Evolutionary conservation across 2,888 invertebrate genomes (phyloP).

Genomic region (Tolmerus cingulatus): DNA sequence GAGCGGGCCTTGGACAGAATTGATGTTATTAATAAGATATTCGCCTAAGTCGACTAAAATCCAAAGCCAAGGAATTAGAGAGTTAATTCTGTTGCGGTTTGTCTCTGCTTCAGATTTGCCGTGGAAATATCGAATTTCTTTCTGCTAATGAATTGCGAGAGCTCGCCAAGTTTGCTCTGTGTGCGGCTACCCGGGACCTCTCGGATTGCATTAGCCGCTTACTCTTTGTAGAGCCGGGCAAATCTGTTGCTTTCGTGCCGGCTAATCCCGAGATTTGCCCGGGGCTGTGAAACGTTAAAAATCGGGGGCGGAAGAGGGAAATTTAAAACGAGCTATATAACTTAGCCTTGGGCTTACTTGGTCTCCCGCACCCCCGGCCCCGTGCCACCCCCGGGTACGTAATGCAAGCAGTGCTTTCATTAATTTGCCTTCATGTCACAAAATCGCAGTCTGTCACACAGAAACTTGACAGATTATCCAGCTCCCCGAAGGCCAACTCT

Average conservation of each 20-base stretch:
- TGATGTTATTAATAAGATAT: conserved; percentile 37
- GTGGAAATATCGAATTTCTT: conserved; percentile 40
- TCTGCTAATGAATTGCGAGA: conserved; percentile 35
- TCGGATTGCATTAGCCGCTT: conserved; percentile 38
- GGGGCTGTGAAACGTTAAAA: conserved; percentile 8
- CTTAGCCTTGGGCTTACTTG: not conserved
- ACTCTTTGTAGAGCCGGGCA: conserved; percentile 44
- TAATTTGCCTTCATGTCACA: conserved; percentile 18
- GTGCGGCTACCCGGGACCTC: not conserved
- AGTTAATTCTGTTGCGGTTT: conserved; percentile 39
- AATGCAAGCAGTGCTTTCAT: not conserved
- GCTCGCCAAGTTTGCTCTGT: not conserved
- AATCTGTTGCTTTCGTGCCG: conserved; percentile 64
- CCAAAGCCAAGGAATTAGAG: conserved; percentile 37
- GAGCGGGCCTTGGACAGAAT: not conserved
- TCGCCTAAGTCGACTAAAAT: conserved; percentile 11
- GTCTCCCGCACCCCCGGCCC: not conserved
- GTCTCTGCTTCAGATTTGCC: conserved; percentile 27
- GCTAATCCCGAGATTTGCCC: conserved; percentile 58
- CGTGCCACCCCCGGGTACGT: not conserved
- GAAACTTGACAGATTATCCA: conserved; percentile 29
- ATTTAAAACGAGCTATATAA: conserved; percentile 18
- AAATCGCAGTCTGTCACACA: conserved; percentile 4
- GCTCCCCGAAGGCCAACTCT: conserved; percentile 3
- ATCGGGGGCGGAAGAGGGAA: not conserved